These are phyloP conservation scores for Brachymystax lenok DNA, from an alignment of 2,797 vertebrate genomes.

Conservation along the genomic window DNA sequence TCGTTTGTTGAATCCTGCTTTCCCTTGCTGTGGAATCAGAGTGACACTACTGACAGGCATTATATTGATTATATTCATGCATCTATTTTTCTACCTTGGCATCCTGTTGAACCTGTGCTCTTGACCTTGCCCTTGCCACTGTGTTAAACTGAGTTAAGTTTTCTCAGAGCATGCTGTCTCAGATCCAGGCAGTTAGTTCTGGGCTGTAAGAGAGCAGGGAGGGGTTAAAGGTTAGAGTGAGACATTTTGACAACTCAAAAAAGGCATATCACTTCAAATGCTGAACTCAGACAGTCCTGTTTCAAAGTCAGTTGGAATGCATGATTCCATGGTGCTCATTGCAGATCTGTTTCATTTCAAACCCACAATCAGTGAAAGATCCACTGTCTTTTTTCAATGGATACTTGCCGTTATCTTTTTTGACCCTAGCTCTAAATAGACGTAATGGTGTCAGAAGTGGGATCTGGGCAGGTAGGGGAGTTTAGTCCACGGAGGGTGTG, in stretches of 20 bases:
- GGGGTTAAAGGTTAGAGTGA: not conserved
- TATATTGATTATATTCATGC: not conserved
- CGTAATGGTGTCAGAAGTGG: not conserved
- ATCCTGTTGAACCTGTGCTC: no score
- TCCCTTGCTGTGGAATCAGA: no score
- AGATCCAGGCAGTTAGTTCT: not conserved
- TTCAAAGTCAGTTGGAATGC: not conserved
- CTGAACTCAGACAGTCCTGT: not conserved
- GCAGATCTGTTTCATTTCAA: not conserved
- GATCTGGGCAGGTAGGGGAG: not conserved
- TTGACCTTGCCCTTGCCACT: no score
- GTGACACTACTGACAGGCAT: not conserved
- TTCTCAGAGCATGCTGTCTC: not conserved
- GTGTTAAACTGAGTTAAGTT: not conserved
- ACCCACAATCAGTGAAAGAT: not conserved
- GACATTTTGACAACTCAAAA: not conserved
- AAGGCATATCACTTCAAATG: conserved; percentile 2
- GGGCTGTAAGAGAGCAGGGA: not conserved
- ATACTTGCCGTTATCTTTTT: not conserved
- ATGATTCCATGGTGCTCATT: not conserved
- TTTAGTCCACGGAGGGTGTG: not conserved
- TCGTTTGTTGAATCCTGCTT: no score
- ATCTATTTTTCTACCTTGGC: not conserved
- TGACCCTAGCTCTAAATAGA: not conserved
- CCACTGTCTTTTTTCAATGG: not conserved